These are phyloP conservation scores for Azorinus chamasolen DNA, from an alignment of 2,888 invertebrate species.

Conservation along the genomic window DNA sequence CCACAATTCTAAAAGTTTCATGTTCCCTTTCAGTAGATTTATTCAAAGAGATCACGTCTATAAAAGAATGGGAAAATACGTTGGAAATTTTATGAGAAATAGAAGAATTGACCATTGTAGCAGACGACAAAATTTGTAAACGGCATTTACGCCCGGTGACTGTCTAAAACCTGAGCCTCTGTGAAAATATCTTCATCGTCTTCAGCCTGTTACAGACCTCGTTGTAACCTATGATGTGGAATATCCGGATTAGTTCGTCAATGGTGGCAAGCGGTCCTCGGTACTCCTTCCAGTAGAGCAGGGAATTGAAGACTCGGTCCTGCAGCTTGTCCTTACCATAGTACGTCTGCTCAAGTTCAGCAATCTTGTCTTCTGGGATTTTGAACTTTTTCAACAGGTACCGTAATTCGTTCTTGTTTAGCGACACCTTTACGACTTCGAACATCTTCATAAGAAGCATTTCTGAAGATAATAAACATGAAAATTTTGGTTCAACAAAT, in stretches of 20 bases:
- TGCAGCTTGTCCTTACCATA: conserved; percentile 81
- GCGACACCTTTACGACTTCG: conserved; percentile 73
- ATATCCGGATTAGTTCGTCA: conserved; percentile 82
- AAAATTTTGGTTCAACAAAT: too few species aligned
- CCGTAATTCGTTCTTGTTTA: conserved; percentile 83
- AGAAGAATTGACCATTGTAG: too few species aligned
- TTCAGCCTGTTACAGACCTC: conserved; percentile 70
- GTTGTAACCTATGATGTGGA: conserved; percentile 82
- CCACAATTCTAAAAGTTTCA: too few species aligned
- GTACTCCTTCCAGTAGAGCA: conserved; percentile 80
- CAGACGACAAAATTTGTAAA: too few species aligned
- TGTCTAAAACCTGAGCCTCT: conserved; percentile 73
- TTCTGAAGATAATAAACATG: too few species aligned
- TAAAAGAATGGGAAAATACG: too few species aligned
- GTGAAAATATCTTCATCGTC: conserved; percentile 79
- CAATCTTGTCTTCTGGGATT: conserved; percentile 80
- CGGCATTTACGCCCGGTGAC: neutral
- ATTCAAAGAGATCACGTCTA: too few species aligned
- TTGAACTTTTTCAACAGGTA: conserved; percentile 82
- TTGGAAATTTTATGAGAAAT: too few species aligned
- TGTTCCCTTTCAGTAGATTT: too few species aligned
- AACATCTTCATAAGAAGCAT: conserved; percentile 80
- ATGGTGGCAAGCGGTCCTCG: conserved; percentile 77
- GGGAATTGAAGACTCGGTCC: conserved; percentile 76
- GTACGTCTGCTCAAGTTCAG: conserved; percentile 81